Conservation (phyloP, 2,797 vertebrate species). For the Sebastolobus altivelis region DNA sequence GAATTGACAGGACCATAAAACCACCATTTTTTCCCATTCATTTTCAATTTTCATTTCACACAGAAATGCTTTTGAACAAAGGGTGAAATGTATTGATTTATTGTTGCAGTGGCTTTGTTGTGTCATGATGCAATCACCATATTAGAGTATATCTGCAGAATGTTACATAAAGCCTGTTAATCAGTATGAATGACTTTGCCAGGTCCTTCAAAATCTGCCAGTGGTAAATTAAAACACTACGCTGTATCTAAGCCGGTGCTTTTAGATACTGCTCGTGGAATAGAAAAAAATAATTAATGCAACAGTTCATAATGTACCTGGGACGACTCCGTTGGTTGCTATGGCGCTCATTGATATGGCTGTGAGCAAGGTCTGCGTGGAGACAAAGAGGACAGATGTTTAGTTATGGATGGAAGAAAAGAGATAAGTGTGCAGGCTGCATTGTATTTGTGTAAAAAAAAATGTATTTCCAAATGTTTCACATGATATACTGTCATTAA, state of each 20-base stretch:
- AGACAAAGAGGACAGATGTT: conserved; percentile 15
- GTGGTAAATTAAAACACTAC: background rate
- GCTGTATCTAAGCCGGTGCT: background rate
- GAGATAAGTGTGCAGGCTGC: background rate
- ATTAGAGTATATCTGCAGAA: no score
- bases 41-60: background rate
- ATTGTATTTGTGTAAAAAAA: background rate
- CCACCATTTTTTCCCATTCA: rapidly evolving
- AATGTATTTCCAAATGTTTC: background rate
- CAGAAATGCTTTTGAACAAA: background rate
- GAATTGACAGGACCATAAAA: rapidly evolving
- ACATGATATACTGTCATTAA: background rate
- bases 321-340: conserved; percentile 97
- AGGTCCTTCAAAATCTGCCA: background rate
- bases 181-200: background rate
- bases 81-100: background rate
- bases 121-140: background rate
- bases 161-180: background rate
- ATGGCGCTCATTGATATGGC: conserved; percentile 99
- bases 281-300: background rate
- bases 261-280: background rate
- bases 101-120: background rate
- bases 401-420: background rate
- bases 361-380: conserved; percentile 92
- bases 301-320: conserved; percentile 84